Evolutionary conservation across 2,888 invertebrate species (phyloP), one percentile per base, ranked within the genome.

Genomic region (Seladonia tumulorum): DNA sequence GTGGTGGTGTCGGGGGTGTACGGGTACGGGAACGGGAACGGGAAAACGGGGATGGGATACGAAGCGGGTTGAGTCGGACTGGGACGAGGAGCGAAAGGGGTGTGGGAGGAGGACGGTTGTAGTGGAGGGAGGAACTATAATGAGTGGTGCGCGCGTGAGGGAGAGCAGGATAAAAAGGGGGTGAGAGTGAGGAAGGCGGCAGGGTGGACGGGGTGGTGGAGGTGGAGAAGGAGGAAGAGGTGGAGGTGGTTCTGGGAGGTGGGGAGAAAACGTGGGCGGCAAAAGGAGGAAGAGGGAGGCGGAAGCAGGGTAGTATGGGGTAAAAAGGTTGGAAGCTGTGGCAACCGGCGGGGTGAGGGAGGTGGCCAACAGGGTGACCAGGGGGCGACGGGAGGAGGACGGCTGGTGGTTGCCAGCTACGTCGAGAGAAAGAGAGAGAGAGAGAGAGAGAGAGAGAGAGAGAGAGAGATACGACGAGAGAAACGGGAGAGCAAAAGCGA

Each of bases 251-350:
- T 57, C 29, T 22, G 77, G 29, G 75, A 49, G 22, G 29, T 47
- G 49, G 39, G 76, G 42, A n/a, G 76, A 16, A 7, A 29, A 18
- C 57, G 74, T 29, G 71, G 66, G 53, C 60, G 60, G 60, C 60
- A 70, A 42, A n/a, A 68, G 49, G 73, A 86, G 81, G 86, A 72
- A n/a, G 60, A 80, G 85, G 78, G 87, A 83, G 81, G 89, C 83
- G 90, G 89, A 90, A 87, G 87, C 87, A 86, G 90, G 90, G 92
- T 90, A 85, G 89, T 85, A 89, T 89, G 92, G 92, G 93, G 94
- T 93, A 93, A 93, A 93, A 94, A 94, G 93, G 93, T 92, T 92
- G 91, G 93, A 91, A 91, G 93, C 93, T 92, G 93, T 90, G 93
- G 93, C 92, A 91, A 91, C 66, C 83, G 82, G 77, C n/a, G 74